A percentile compares a stretch with the other conserved stretches of the same genome.
Evolutionary conservation across 2,113 vertebrate species (phyloP).

Genomic region (Peromyscus leucopus): DNA sequence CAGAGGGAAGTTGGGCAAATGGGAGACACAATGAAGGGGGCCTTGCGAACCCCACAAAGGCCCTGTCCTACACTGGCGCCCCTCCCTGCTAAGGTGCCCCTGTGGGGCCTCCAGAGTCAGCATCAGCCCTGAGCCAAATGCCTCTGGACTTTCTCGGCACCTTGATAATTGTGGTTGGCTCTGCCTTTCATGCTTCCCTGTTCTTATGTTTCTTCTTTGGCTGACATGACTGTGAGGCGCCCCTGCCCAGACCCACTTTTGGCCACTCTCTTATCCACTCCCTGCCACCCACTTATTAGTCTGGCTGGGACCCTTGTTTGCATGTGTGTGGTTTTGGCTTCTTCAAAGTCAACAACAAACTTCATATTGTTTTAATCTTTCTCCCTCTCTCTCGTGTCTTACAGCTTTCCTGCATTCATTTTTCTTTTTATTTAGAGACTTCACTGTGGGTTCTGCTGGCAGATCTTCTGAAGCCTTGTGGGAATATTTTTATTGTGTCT

Average conservation of each 20-base stretch:
- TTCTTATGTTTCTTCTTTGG: not conserved
- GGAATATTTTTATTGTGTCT: not conserved
- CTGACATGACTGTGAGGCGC: not conserved
- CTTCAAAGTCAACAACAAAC: not conserved
- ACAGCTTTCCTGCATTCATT: not conserved
- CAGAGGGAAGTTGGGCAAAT: too few relatives aligned
- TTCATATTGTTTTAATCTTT: not conserved
- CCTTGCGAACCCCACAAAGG: not conserved
- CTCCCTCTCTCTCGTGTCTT: not conserved
- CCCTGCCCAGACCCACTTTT: not conserved
- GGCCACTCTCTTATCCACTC: not conserved
- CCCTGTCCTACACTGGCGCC: too few relatives aligned
- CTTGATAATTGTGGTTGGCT: not conserved
- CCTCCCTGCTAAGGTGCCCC: not conserved
- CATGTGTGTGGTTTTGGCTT: not conserved
- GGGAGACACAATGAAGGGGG: accelerated
- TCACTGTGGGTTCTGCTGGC: constrained; percentile 29
- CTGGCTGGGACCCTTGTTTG: not conserved
- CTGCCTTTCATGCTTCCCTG: not conserved
- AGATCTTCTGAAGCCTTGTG: constrained; percentile 5
- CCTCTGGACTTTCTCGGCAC: not conserved
- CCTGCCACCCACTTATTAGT: not conserved
- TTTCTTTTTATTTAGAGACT: not conserved
- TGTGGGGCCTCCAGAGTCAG: not conserved
- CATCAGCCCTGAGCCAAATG: not conserved